A percentile compares a stretch with the other conserved stretches of the same genome.
Evolutionary conservation across 1,140 invertebrate genomes (phyloP).

Genomic region (Apis laboriosa): DNA sequence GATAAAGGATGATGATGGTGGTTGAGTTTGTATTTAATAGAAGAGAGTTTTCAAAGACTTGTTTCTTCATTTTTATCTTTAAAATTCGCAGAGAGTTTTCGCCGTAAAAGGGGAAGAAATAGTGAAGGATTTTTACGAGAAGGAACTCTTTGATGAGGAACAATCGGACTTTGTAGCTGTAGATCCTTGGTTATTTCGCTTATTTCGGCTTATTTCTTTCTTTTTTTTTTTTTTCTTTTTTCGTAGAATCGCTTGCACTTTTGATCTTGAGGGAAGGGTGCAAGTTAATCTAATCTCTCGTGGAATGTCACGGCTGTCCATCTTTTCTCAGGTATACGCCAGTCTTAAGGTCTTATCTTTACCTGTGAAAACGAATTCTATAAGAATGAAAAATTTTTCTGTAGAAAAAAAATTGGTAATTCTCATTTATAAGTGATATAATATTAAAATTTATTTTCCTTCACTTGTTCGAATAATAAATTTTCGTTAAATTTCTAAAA

Average conservation of each 20-base stretch:
- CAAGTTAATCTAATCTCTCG: slow-evolving; percentile 26
- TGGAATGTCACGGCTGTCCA: slow-evolving; percentile 14
- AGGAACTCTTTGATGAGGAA: background rate
- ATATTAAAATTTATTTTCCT: too few species aligned
- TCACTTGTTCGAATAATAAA: too few species aligned
- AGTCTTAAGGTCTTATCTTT: background rate
- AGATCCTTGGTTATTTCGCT: background rate
- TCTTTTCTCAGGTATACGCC: slow-evolving; percentile 6
- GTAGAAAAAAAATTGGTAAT: background rate
- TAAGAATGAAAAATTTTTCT: background rate
- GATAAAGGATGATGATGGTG: too few species aligned
- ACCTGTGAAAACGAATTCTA: background rate
- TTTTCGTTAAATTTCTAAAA: too few species aligned
- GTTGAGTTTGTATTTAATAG: too few species aligned
- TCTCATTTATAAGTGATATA: too few species aligned
- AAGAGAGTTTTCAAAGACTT: too few species aligned
- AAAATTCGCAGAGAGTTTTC: too few species aligned
- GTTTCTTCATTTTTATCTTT: too few species aligned
- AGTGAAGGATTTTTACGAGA: background rate
- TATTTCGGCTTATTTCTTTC: background rate
- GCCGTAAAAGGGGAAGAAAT: too few species aligned
- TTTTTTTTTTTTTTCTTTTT: background rate
- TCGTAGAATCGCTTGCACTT: slow-evolving; percentile 14
- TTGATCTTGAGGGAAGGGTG: background rate
- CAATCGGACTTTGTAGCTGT: background rate